These are phyloP conservation scores for Drosophila gaucha DNA, from an alignment of 2,888 invertebrate species.

Conservation along the genomic window DNA sequence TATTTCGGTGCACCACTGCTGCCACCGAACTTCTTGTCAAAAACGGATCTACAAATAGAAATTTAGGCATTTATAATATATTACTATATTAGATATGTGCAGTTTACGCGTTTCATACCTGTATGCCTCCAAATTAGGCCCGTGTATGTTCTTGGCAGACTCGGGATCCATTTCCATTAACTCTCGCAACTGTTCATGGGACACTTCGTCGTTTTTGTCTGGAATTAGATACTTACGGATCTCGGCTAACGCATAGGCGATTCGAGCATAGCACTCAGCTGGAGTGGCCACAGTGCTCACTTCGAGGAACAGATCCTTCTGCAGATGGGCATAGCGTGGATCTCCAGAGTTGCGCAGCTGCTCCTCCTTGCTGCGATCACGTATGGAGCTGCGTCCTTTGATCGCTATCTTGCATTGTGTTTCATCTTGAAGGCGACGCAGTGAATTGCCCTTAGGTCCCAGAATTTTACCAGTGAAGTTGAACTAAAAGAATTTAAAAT, in stretches of 20 bases:
- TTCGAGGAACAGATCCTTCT: constrained; percentile 95
- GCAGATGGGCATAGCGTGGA: constrained; percentile 94
- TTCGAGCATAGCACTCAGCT: constrained; percentile 92
- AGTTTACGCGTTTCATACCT: constrained; percentile 39
- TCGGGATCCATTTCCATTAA: constrained; percentile 77
- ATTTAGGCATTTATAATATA: background rate
- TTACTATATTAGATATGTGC: background rate
- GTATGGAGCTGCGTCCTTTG: constrained; percentile 95
- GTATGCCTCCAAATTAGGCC: constrained; percentile 69
- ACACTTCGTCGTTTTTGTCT: constrained; percentile 80
- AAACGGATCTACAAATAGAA: constrained; percentile 65
- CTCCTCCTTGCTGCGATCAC: constrained; percentile 93
- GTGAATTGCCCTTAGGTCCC: constrained; percentile 96
- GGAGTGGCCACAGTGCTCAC: constrained; percentile 94
- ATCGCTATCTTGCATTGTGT: constrained; percentile 95
- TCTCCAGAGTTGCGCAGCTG: constrained; percentile 92
- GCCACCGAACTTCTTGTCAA: constrained; percentile 68
- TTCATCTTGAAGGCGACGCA: constrained; percentile 96
- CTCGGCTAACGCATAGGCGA: constrained; percentile 77
- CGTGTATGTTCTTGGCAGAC: constrained; percentile 71
- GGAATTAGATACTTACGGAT: constrained; percentile 81
- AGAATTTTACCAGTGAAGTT: constrained; percentile 97
- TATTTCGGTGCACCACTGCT: constrained; percentile 68
- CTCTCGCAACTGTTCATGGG: constrained; percentile 75
- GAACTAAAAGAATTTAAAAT: constrained; percentile 87